These are phyloP conservation scores for Stenchaetothrips biformis DNA, from an alignment of 2,888 invertebrate species.

Conservation along the genomic window DNA sequence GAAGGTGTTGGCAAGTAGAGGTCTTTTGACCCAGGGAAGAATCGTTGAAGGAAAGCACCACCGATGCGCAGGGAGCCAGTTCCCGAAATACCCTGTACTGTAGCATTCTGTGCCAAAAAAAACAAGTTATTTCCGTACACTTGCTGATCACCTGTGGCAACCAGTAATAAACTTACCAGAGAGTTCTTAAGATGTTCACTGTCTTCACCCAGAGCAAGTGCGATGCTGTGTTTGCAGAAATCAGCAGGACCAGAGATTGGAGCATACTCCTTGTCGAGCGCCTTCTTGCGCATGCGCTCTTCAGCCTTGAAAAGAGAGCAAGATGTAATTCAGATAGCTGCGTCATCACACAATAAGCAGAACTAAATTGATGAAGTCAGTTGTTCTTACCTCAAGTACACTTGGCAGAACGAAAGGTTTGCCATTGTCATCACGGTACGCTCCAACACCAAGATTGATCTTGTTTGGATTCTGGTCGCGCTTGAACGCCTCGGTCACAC, in stretches of 20 bases:
- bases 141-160: conserved; percentile 1
- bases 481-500: conserved; percentile 94
- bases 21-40: conserved; percentile 73
- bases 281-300: conserved; percentile 59
- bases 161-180: conserved; percentile 56
- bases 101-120: conserved; percentile 56
- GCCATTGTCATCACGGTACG: conserved; percentile 95
- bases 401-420: conserved; percentile 92
- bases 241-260: conserved; percentile 82
- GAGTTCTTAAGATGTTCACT: conserved; percentile 64
- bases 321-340: background rate
- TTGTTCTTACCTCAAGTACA: conserved; percentile 60
- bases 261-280: conserved; percentile 90
- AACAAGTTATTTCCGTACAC: conserved; percentile 24
- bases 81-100: conserved; percentile 85
- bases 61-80: conserved; percentile 95
- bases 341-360: too few relatives aligned
- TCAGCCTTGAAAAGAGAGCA: conserved; percentile 65
- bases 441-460: conserved; percentile 93
- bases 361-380: too few relatives aligned
- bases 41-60: conserved; percentile 76
- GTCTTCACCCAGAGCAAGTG: conserved; percentile 81
- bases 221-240: conserved; percentile 78
- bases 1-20: conserved; percentile 87
- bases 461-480: conserved; percentile 85